Evolutionary conservation across 2,113 vertebrate species (phyloP).

Genomic region (Muntiacus muntjak): DNA sequence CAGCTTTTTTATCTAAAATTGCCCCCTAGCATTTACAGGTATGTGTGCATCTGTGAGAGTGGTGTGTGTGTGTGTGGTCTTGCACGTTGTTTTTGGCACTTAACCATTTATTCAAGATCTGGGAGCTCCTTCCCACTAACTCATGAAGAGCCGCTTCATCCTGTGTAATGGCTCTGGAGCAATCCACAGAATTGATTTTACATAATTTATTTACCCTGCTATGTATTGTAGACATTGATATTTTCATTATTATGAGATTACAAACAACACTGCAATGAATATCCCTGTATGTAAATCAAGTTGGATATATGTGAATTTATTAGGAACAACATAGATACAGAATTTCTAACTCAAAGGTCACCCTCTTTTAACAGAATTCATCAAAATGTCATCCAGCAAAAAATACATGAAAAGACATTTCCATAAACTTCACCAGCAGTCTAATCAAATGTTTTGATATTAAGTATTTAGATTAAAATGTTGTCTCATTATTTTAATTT

Average conservation of each 20-base stretch:
- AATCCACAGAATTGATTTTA: background rate
- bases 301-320: background rate
- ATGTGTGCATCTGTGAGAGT: background rate
- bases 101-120: background rate
- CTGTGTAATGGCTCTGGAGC: background rate
- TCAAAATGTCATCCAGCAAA: background rate
- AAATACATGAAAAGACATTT: background rate
- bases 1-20: background rate
- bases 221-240: background rate
- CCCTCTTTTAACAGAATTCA: background rate
- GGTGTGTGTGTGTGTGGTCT: too few relatives aligned
- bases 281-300: background rate
- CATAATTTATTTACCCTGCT: background rate
- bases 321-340: background rate
- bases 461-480: background rate
- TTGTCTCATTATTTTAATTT: background rate
- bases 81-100: background rate
- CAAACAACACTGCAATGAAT: background rate
- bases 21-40: background rate
- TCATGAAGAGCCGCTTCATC: background rate
- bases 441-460: background rate
- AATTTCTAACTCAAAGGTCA: background rate
- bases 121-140: background rate
- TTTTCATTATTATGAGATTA: background rate
- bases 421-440: background rate